phyloP scores from a whole-genome alignment of 2,113 vertebrate genomes.

The Notarius quadriscutis region DNA sequence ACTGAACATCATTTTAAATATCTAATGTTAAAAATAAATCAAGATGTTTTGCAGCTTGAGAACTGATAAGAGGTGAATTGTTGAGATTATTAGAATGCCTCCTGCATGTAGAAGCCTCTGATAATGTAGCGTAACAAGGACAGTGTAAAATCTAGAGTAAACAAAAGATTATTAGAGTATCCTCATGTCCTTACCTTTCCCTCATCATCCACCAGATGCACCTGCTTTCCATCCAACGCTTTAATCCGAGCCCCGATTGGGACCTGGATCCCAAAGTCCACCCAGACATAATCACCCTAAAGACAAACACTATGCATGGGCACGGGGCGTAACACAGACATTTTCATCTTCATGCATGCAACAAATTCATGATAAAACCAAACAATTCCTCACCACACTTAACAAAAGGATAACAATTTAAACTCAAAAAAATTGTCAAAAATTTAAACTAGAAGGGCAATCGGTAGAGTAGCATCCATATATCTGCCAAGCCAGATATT shows the following conservation, averaged over 20 bases:
- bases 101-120: background rate
- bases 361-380: background rate
- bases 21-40: background rate
- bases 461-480: too few relatives aligned
- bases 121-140: background rate
- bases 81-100: background rate
- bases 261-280: constrained; percentile 73
- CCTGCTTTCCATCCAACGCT: constrained; percentile 72
- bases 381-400: background rate
- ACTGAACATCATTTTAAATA: background rate
- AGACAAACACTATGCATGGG: background rate
- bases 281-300: constrained; percentile 92
- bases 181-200: constrained; percentile 78
- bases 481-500: too few relatives aligned
- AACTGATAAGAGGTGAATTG: background rate
- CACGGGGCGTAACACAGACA: background rate
- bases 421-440: background rate
- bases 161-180: background rate
- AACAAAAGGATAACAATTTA: background rate
- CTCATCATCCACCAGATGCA: constrained; percentile 84
- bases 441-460: too few relatives aligned
- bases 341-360: too few relatives aligned
- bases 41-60: background rate
- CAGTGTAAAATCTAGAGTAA: background rate
- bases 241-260: constrained; percentile 85